Evolutionary conservation across 2,797 vertebrate genomes (phyloP).

Genomic region (Pseudochirops corinnae): DNA sequence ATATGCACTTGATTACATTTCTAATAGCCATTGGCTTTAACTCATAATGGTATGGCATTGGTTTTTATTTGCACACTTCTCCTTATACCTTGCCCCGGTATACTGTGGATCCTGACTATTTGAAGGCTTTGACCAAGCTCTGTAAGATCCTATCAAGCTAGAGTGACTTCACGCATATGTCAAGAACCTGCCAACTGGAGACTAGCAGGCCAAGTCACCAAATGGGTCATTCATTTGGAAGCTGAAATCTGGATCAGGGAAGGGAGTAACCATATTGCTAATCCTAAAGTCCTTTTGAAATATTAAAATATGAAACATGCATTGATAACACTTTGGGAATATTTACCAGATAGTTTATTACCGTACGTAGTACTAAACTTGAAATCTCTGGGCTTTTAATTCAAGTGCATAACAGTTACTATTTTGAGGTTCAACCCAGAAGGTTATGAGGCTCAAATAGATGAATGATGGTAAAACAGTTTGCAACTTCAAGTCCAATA

Average conservation of each 20-base stretch:
- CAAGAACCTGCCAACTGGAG: too few species aligned
- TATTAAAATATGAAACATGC: background rate
- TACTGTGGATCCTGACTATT: background rate
- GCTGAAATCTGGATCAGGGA: background rate
- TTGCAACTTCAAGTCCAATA: background rate
- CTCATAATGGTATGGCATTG: background rate
- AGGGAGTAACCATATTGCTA: background rate
- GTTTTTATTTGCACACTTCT: background rate
- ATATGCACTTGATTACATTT: background rate
- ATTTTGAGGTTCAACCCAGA: background rate
- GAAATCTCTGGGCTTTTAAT: background rate
- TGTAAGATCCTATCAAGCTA: background rate
- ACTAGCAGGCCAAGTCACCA: too few species aligned
- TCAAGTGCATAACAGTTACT: background rate
- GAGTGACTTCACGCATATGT: too few species aligned
- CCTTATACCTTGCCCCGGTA: background rate
- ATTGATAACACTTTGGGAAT: background rate
- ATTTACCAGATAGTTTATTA: background rate
- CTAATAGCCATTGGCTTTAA: background rate
- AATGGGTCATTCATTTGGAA: background rate
- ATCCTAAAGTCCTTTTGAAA: background rate
- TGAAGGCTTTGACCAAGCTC: background rate
- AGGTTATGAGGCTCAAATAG: background rate
- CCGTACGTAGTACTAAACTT: background rate
- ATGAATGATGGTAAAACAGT: too few species aligned